Evolutionary conservation across 2,113 vertebrate species (phyloP).

Genomic region (Hemibagrus wyckioides): DNA sequence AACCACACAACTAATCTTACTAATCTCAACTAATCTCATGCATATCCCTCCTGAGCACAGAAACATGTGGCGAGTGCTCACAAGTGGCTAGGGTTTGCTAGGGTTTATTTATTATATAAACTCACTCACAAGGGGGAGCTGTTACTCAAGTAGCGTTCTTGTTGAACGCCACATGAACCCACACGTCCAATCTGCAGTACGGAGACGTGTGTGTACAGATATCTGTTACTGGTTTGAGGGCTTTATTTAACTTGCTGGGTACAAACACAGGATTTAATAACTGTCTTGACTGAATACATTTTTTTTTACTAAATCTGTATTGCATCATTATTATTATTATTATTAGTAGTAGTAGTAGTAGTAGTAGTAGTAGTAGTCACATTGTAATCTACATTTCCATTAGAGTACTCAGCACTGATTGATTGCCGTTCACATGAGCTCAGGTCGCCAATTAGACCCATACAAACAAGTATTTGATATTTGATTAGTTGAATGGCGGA

Average conservation of each 20-base stretch:
- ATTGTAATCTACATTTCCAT: not conserved
- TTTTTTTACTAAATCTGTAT: not conserved
- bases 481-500: not conserved
- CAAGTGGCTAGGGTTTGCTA: not conserved
- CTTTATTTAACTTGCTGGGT: not conserved
- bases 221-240: not conserved
- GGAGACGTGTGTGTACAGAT: not conserved
- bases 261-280: not conserved
- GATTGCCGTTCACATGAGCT: not conserved
- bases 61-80: not conserved
- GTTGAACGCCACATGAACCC: too few species aligned
- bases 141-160: conserved; percentile 1
- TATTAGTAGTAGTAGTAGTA: not conserved
- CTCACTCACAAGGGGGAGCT: conserved; percentile 23
- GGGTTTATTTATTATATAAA: not conserved
- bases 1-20: not conserved
- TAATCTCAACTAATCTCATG: conserved; percentile 5
- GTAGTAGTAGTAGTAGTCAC: not conserved
- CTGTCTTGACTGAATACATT: not conserved
- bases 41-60: too few species aligned
- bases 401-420: not conserved
- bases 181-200: not conserved
- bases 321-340: not conserved
- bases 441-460: conserved; percentile 8
- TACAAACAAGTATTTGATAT: conserved; percentile 23